Conservation (phyloP, 2,113 vertebrate species). For the Saccopteryx bilineata region DNA sequence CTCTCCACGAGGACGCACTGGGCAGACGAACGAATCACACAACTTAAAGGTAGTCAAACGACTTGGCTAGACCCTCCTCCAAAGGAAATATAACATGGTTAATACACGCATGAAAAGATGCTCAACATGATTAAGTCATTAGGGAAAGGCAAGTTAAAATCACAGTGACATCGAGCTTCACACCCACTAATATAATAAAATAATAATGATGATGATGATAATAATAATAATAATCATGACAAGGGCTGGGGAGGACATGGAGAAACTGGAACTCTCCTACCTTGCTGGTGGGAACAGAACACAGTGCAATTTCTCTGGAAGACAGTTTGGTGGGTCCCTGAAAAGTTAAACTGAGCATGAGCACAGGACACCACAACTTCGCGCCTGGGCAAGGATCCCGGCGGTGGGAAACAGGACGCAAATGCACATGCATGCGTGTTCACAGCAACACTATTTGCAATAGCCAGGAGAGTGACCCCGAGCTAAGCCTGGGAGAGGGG, state of each 20-base stretch:
- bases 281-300: neutral
- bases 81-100: neutral
- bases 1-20: rapidly evolving
- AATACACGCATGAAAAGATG: neutral
- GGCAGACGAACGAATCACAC: neutral
- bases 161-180: neutral
- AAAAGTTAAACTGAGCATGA: neutral
- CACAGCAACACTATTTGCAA: neutral
- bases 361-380: neutral
- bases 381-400: neutral
- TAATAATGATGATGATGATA: no score
- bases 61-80: neutral
- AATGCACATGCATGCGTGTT: neutral
- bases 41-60: no score
- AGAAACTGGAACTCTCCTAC: neutral
- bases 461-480: no score
- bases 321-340: neutral
- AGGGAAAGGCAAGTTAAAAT: no score
- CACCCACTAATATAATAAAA: no score
- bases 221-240: no score
- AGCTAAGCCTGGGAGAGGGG: no score
- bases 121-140: no score
- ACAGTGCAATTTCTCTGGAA: rapidly evolving
- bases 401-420: neutral
- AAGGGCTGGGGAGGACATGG: neutral